These are phyloP conservation scores for Gryon sp. DNA, from an alignment of 1,140 invertebrate species.

Conservation along the genomic window DNA sequence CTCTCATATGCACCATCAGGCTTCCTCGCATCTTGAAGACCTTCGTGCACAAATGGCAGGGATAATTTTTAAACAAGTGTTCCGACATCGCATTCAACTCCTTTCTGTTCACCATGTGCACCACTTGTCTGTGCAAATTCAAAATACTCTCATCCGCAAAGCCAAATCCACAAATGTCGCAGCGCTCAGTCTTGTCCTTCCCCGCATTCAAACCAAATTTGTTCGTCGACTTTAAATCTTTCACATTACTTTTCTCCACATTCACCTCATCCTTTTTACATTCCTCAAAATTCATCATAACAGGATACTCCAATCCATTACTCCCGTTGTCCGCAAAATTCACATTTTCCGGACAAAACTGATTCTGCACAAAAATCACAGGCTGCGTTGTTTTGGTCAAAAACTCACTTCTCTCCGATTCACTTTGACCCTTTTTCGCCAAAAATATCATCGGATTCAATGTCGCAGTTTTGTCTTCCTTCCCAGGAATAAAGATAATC, in stretches of 20 bases:
- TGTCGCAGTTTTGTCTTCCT: too few relatives aligned
- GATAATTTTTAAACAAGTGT: constrained; percentile 80
- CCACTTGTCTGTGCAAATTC: constrained; percentile 86
- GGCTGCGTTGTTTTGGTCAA: neutral
- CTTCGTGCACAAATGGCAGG: constrained; percentile 88
- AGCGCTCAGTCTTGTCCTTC: constrained; percentile 78
- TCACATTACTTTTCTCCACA: constrained; percentile 18
- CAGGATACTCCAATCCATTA: constrained; percentile 1
- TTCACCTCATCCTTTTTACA: constrained; percentile 7
- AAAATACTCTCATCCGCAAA: constrained; percentile 86
- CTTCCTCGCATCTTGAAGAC: constrained; percentile 90
- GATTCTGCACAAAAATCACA: constrained; percentile 62
- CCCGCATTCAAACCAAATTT: neutral
- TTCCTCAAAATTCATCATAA: constrained; percentile 23
- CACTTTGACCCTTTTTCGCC: constrained; percentile 18
- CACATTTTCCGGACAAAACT: too few relatives aligned
- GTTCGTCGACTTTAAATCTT: neutral
- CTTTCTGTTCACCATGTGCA: constrained; percentile 84
- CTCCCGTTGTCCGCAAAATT: too few relatives aligned
- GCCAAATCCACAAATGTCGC: constrained; percentile 85
- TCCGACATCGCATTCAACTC: constrained; percentile 68
- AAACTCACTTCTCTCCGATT: neutral
- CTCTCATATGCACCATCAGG: constrained; percentile 88
- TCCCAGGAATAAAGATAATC: constrained; percentile 23
- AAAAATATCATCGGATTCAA: constrained; percentile 23